Evolutionary conservation across 2,113 vertebrate genomes (phyloP).

Genomic region (Shinisaurus crocodilurus): DNA sequence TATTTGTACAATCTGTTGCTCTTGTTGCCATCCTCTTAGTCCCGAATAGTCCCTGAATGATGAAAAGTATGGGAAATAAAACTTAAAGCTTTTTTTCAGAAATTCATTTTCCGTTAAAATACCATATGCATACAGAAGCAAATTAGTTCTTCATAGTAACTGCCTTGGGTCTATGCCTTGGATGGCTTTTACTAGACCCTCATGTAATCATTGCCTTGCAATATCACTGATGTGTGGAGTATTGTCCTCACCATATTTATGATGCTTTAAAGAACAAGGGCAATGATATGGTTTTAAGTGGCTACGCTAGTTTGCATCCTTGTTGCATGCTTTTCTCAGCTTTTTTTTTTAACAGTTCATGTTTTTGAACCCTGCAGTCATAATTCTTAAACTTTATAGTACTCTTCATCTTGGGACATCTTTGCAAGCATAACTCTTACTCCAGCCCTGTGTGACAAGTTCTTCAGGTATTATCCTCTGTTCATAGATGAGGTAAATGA

Average conservation of each 20-base stretch:
- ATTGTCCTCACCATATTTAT: not conserved
- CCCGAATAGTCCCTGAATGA: not conserved
- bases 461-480: constrained; percentile 30
- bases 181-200: not conserved
- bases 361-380: constrained; percentile 34
- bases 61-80: not conserved
- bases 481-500: constrained; percentile 28
- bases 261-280: constrained; percentile 8
- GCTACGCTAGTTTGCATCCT: not conserved
- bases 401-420: constrained; percentile 30
- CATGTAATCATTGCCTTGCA: not conserved
- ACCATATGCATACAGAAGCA: not conserved
- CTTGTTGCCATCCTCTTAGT: not conserved
- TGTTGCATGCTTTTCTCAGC: not conserved
- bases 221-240: not conserved
- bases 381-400: constrained; percentile 31
- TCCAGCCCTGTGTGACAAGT: constrained; percentile 26
- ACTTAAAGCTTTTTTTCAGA: not conserved
- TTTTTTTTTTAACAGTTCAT: constrained; percentile 9
- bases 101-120: not conserved
- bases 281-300: not conserved
- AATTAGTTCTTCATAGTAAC: not conserved
- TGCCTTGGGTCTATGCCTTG: not conserved
- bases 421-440: constrained; percentile 33
- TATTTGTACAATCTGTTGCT: not conserved